A percentile compares a stretch with the other conserved stretches of the same genome.
phyloP scores from a whole-genome alignment of 2,113 vertebrate genomes.

The Zeus faber region DNA sequence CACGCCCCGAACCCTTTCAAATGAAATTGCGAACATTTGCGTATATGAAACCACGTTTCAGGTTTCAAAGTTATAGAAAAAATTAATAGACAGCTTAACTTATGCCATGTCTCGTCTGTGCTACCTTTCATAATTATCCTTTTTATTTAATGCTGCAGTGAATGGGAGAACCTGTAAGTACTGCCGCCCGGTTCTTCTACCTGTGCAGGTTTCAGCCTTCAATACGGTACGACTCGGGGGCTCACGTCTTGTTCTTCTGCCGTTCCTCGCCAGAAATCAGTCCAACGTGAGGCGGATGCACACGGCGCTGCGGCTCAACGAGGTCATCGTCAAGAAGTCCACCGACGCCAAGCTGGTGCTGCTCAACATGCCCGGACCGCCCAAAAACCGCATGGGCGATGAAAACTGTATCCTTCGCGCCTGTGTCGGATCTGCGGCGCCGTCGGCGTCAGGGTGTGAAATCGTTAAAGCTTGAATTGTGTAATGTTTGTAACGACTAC shows the following conservation, averaged over 20 bases:
- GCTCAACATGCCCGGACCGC: slow-evolving; percentile 97
- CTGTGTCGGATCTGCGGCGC: neutral
- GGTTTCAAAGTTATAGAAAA: neutral
- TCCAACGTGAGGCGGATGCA: slow-evolving; percentile 94
- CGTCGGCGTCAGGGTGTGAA: neutral
- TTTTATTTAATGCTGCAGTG: slow-evolving; percentile 77
- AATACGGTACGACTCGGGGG: no score
- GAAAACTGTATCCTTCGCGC: slow-evolving; percentile 94
- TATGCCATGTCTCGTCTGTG: neutral
- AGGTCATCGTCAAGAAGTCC: slow-evolving; percentile 91
- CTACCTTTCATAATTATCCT: slow-evolving; percentile 29
- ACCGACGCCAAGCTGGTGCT: slow-evolving; percentile 92
- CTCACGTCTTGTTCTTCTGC: neutral
- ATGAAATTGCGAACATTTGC: neutral
- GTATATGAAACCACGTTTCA: neutral
- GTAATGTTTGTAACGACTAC: no score
- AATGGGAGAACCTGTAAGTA: slow-evolving; percentile 98
- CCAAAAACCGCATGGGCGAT: slow-evolving; percentile 90
- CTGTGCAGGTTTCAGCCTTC: no score
- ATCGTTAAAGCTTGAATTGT: no score
- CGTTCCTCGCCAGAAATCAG: slow-evolving; percentile 80
- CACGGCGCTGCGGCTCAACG: slow-evolving; percentile 92
- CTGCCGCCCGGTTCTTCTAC: no score
- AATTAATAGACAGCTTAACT: no score
- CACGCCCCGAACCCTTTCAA: slow-evolving; percentile 10